Evolutionary conservation across 2,888 invertebrate species (phyloP).

Genomic region (Saturnia japonica): DNA sequence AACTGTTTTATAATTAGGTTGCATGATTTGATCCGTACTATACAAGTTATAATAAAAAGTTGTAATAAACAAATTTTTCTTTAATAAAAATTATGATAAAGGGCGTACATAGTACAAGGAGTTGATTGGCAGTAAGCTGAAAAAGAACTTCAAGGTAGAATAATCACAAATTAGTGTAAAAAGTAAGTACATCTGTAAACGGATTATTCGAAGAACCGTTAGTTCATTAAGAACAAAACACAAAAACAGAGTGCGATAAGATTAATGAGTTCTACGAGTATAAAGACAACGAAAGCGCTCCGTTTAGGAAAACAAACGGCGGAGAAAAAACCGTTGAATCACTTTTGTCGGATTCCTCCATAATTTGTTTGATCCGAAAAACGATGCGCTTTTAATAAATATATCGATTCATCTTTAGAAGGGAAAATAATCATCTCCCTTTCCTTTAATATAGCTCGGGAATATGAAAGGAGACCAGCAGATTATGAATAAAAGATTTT

Average conservation of each 20-base stretch:
- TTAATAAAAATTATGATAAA: too few species aligned
- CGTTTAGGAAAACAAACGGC: background rate
- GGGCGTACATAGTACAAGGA: too few species aligned
- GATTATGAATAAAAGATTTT: conserved; percentile 3
- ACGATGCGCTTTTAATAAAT: background rate
- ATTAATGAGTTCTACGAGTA: background rate
- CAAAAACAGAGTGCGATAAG: background rate
- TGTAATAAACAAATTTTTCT: too few species aligned
- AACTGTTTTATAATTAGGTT: too few species aligned
- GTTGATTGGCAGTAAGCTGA: too few species aligned
- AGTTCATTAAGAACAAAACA: background rate
- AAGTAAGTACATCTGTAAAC: too few species aligned
- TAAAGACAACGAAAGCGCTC: background rate
- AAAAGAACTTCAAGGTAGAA: too few species aligned
- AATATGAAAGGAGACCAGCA: background rate
- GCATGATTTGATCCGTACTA: too few species aligned
- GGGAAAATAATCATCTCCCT: background rate
- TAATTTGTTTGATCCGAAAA: background rate
- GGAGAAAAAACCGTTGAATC: background rate
- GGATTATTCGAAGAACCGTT: background rate
- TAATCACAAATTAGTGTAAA: too few species aligned
- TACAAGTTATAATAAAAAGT: too few species aligned
- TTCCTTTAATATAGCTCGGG: background rate
- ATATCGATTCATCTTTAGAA: background rate
- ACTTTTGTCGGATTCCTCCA: background rate